A percentile compares a stretch with the other conserved stretches of the same genome.
Evolutionary conservation across 1,140 invertebrate species (phyloP).

Genomic region (Camponotus floridanus): DNA sequence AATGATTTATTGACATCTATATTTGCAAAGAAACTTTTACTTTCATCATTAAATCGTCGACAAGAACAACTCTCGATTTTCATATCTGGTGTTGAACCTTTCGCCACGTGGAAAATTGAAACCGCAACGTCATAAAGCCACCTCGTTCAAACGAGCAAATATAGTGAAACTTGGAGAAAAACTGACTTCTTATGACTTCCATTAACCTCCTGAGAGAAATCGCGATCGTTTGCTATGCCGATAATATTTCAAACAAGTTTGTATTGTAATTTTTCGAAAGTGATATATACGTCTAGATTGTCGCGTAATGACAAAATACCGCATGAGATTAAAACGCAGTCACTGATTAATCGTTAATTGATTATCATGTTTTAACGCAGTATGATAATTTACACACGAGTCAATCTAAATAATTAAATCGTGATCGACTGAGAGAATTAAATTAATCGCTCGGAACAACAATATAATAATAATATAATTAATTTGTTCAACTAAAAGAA

Average conservation of each 20-base stretch:
- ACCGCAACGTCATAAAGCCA: neutral
- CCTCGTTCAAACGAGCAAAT: neutral
- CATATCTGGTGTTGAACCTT: neutral
- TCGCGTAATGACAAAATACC: neutral
- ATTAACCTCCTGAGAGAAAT: constrained; percentile 73
- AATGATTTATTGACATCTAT: constrained; percentile 43
- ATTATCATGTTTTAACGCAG: constrained; percentile 39
- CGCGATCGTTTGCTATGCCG: constrained; percentile 16
- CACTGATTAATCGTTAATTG: constrained; percentile 48
- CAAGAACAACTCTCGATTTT: constrained; percentile 29
- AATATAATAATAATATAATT: constrained; percentile 3
- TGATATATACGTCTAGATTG: neutral
- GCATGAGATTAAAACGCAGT: neutral
- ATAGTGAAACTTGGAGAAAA: constrained; percentile 67
- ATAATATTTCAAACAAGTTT: neutral
- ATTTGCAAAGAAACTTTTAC: constrained; percentile 8
- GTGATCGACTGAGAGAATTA: constrained; percentile 36
- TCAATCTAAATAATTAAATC: constrained; percentile 39
- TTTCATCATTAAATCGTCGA: neutral
- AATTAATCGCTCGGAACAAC: constrained; percentile 26
- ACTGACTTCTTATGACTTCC: constrained; percentile 59
- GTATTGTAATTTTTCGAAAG: constrained; percentile 65
- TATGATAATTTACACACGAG: constrained; percentile 39
- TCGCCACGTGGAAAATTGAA: constrained; percentile 38
- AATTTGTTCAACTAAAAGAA: constrained; percentile 21